Base-by-base conservation (phyloP, 2,113 vertebrate genomes). In the Pogona vitticeps region DNA sequence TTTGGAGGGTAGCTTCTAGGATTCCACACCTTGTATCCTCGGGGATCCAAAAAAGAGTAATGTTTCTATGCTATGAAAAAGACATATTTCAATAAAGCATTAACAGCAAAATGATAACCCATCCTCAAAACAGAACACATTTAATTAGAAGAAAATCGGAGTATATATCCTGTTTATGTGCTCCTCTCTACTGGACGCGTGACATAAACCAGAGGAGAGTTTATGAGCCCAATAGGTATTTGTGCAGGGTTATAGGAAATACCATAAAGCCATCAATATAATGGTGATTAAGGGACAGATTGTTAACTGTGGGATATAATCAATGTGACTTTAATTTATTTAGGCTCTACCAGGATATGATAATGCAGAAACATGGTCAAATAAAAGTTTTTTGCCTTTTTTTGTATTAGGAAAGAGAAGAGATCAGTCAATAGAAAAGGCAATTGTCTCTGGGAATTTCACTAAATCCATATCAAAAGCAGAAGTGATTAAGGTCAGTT, bases 111-210 rank as follows among this genome's bases (percentile, higher is more conserved):
- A 76, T 40, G 52, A n/a, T 52, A 76, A 76, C 31, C 42, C 42
- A 76, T 31, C 42, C 13, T 15, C 56, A 85, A 92, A 94, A 61
- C 65, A 3, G 87, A 89, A 59, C 82, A 87, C 71, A 91, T 75
- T 94, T 90, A 92, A 94, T 95, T 91, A 92, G 88, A 68, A 83
- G 92, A 83, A 89, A 0, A 1, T 46, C 63, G 81, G 76, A 82
- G 92, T 88, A 83, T 80, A 82, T 85, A 91, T 91, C 89, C 88
- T 88, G 33, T 92, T 93, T 92, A 94, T 90, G 86, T 82, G 63
- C 84, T 90, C 86, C 89, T 93, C 90, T 90, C 77, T 91, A 76
- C 17, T 83, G 80, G 65, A 63, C 82, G 86, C 80, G 0, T 87
- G 75, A 88, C 83, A 65, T 91, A 83, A 91, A 87, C 71, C 83